Conservation (phyloP, 2,113 vertebrate genomes). For the Brachyhypopomus occidentalis region DNA sequence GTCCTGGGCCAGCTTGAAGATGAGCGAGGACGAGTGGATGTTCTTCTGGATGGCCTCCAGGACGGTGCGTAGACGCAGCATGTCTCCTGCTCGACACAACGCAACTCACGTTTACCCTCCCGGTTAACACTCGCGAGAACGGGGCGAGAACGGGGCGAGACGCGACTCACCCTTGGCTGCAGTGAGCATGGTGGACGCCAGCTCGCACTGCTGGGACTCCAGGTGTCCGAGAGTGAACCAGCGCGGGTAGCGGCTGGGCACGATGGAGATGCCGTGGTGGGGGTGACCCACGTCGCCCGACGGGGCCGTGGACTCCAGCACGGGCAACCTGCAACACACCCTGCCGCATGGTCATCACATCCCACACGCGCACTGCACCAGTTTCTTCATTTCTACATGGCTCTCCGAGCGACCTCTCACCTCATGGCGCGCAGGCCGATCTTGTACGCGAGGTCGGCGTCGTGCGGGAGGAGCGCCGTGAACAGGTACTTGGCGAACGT, state of each 20-base stretch:
- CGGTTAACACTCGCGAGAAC: neutral
- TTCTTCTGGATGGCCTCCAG: conserved; percentile 98
- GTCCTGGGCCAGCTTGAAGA: conserved; percentile 98
- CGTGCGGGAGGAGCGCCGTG: conserved; percentile 91
- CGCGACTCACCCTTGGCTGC: conserved; percentile 83
- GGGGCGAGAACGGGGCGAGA: no score
- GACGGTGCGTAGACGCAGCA: conserved; percentile 91
- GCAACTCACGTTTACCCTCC: neutral
- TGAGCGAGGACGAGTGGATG: conserved; percentile 97
- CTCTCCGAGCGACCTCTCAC: conserved; percentile 64
- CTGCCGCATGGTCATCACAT: no score
- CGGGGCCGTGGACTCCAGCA: conserved; percentile 89
- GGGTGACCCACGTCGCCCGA: conserved; percentile 87
- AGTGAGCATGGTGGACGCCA: conserved; percentile 98
- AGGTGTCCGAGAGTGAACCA: conserved; percentile 98
- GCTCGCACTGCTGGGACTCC: conserved; percentile 98
- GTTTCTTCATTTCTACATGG: no score
- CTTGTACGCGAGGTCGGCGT: conserved; percentile 94
- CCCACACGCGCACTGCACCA: neutral
- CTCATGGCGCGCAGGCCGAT: conserved; percentile 96
- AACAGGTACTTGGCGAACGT: conserved; percentile 98
- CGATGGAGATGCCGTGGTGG: conserved; percentile 94
- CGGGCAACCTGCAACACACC: conserved; percentile 80
- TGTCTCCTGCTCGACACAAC: conserved; percentile 80
- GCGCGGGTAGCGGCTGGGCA: conserved; percentile 93